Evolutionary conservation across 2,113 vertebrate genomes (phyloP).

Genomic region (Pipra filicauda): DNA sequence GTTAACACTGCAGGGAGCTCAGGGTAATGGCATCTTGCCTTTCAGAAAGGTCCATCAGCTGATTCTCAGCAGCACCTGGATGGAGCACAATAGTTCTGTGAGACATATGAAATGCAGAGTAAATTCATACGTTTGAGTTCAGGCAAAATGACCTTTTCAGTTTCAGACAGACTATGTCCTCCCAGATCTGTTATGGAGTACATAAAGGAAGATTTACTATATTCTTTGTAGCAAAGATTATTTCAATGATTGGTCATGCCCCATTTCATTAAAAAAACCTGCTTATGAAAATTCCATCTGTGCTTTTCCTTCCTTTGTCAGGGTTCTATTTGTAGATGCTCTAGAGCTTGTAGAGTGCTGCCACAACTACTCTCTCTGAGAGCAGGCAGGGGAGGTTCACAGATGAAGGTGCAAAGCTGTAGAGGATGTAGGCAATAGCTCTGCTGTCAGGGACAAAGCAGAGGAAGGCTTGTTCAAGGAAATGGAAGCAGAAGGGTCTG

Average conservation of each 20-base stretch:
- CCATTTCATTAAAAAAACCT: neutral
- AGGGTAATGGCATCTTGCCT: neutral
- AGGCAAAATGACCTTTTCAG: neutral
- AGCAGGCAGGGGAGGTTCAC: neutral
- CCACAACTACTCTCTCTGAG: accelerated
- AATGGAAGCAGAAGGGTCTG: neutral
- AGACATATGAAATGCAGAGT: neutral
- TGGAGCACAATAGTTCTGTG: accelerated
- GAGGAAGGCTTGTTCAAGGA: neutral
- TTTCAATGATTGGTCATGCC: neutral
- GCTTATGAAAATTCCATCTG: neutral
- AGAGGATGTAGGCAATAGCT: neutral
- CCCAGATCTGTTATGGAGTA: neutral
- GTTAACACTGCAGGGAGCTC: neutral
- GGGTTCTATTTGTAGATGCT: neutral
- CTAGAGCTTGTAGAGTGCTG: neutral
- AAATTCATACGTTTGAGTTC: neutral
- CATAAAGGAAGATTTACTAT: neutral
- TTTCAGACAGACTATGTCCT: neutral
- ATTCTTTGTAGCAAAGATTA: neutral
- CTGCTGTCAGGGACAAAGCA: neutral
- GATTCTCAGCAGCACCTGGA: neutral
- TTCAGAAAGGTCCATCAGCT: neutral
- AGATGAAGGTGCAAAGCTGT: neutral
- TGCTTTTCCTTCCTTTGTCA: neutral